A percentile compares a stretch with the other conserved stretches of the same genome.
Conservation (phyloP, 2,113 vertebrate genomes). For the Cyprinodon tularosa region DNA sequence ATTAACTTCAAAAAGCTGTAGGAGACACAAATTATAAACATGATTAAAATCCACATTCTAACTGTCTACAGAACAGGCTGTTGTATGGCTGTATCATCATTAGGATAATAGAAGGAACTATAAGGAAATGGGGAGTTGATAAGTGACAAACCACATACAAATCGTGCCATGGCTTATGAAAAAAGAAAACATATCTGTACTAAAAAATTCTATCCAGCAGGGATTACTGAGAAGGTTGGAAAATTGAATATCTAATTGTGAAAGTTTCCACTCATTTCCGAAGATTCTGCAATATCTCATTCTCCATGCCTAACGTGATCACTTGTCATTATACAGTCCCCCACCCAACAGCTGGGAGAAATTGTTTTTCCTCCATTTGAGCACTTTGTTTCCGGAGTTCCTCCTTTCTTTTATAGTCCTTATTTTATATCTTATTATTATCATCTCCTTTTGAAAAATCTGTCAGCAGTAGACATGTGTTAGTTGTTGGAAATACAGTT, state of each 20-base stretch:
- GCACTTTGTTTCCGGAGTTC: constrained; percentile 16
- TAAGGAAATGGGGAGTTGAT: constrained; percentile 46
- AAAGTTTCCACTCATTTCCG: constrained; percentile 54
- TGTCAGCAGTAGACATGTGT: background rate
- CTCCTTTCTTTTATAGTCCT: constrained; percentile 24
- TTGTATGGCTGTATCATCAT: constrained; percentile 12
- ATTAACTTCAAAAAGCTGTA: background rate
- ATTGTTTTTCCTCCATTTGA: constrained; percentile 49
- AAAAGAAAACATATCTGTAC: constrained; percentile 49
- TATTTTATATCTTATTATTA: constrained; percentile 5
- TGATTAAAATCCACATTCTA: constrained; percentile 15
- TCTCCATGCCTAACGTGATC: constrained; percentile 63
- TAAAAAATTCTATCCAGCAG: constrained; percentile 61
- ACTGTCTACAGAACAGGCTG: constrained; percentile 11
- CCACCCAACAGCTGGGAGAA: constrained; percentile 60
- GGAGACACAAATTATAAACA: constrained; percentile 25
- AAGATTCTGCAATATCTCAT: constrained; percentile 49
- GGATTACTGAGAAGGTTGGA: constrained; percentile 55
- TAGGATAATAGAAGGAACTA: constrained; percentile 36
- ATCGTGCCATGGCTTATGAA: constrained; percentile 39
- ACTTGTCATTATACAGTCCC: constrained; percentile 66
- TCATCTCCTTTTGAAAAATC: constrained; percentile 24
- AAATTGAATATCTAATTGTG: constrained; percentile 62
- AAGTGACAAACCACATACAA: constrained; percentile 48
- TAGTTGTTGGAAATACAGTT: background rate